Evolutionary conservation across 2,888 invertebrate species (phyloP).

Genomic region (Rhingia campestris): DNA sequence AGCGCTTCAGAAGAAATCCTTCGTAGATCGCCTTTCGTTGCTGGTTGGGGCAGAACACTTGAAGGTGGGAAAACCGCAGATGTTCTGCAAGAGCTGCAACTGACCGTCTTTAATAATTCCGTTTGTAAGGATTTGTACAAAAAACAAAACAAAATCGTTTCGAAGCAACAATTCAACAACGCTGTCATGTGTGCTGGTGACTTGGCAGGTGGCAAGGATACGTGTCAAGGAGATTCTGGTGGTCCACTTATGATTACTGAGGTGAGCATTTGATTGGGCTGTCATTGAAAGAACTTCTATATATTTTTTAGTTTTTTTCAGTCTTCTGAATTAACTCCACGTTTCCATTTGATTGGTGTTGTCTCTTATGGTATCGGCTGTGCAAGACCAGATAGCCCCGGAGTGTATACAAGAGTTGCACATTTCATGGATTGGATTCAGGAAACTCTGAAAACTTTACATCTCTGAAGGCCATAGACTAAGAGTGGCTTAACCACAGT

Average conservation of each 20-base stretch:
- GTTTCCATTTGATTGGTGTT: slow-evolving; percentile 86
- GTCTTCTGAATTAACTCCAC: background rate
- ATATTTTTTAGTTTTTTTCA: background rate
- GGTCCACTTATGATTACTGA: slow-evolving; percentile 82
- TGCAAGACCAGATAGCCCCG: slow-evolving; percentile 85
- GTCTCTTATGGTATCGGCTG: slow-evolving; percentile 87
- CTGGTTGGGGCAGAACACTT: slow-evolving; percentile 85
- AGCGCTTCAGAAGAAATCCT: slow-evolving; percentile 84
- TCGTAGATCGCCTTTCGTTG: slow-evolving; percentile 87
- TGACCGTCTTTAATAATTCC: slow-evolving; percentile 87
- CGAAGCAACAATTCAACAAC: slow-evolving; percentile 79
- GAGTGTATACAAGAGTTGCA: slow-evolving; percentile 86
- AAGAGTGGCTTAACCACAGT: too few species aligned
- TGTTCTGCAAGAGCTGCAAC: slow-evolving; percentile 87
- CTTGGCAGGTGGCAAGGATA: slow-evolving; percentile 80
- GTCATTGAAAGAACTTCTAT: too few species aligned
- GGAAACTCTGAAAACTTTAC: too few species aligned
- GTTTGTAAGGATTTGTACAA: slow-evolving; percentile 84
- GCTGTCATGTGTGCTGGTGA: slow-evolving; percentile 81
- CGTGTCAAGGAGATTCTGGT: slow-evolving; percentile 82
- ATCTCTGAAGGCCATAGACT: too few species aligned
- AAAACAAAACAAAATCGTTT: slow-evolving; percentile 76
- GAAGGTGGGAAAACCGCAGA: slow-evolving; percentile 86
- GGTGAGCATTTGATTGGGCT: slow-evolving; percentile 60
- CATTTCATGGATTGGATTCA: slow-evolving; percentile 79